Evolutionary conservation across 2,888 invertebrate genomes (phyloP).

Genomic region (Drosophila paranaensis): DNA sequence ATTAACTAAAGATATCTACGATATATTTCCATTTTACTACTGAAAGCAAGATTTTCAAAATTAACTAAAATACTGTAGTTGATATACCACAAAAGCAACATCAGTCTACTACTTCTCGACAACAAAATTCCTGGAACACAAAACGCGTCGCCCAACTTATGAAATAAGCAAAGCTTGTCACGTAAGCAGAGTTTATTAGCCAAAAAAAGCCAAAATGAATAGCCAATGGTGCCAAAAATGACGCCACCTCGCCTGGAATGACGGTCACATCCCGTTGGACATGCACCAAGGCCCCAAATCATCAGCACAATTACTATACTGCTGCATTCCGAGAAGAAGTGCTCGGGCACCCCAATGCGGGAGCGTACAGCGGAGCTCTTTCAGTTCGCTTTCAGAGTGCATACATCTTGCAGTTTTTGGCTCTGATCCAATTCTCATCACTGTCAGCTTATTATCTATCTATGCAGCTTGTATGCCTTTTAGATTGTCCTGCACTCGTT

Average conservation of each 20-base stretch:
- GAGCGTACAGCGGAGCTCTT: slow-evolving; percentile 34
- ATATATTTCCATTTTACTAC: background rate
- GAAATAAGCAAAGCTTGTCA: slow-evolving; percentile 81
- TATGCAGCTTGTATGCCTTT: too few relatives aligned
- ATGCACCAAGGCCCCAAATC: slow-evolving; percentile 76
- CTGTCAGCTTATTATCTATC: background rate
- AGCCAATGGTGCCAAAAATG: slow-evolving; percentile 51
- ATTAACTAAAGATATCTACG: background rate
- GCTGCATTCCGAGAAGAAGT: slow-evolving; percentile 29
- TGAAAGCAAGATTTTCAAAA: background rate
- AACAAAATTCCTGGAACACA: slow-evolving; percentile 38
- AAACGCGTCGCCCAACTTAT: slow-evolving; percentile 59
- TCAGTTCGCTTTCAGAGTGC: slow-evolving; percentile 27
- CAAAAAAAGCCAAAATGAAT: slow-evolving; percentile 49
- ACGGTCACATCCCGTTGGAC: slow-evolving; percentile 68
- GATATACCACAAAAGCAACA: background rate
- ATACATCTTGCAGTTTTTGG: slow-evolving; percentile 64
- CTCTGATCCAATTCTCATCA: slow-evolving; percentile 44
- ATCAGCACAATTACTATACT: slow-evolving; percentile 58
- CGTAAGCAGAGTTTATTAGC: slow-evolving; percentile 80
- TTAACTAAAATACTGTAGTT: background rate
- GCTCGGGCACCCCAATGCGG: slow-evolving; percentile 34
- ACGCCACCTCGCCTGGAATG: slow-evolving; percentile 27
- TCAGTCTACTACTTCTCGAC: background rate
- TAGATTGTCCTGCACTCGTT: too few relatives aligned